Evolutionary conservation across 2,888 invertebrate genomes (phyloP), one percentile per base, ranked within the genome.

Genomic region (Dasypolia templi): DNA sequence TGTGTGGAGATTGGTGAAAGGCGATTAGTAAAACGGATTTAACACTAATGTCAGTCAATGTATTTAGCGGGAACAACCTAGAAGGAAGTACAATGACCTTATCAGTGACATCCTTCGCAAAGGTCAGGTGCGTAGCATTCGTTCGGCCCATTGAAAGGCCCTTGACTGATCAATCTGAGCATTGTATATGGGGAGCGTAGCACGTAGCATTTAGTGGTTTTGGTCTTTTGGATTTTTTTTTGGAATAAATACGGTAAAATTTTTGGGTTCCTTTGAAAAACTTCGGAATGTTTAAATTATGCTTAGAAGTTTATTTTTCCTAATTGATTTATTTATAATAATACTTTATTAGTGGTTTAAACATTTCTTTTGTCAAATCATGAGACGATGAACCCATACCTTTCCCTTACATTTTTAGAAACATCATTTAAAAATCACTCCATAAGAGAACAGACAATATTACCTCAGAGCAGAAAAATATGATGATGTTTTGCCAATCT

Each of bases 1-100:
- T 55, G 39, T 65, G 78, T 72, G 59, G 68, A 63, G 69, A 73
- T 79, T 42, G 67, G 83, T 49, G 81, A 81, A 83, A 81, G 81
- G 79, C 46, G 26, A 79, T 81, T 83, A 83, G 84, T 58, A 63
- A 83, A 83, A 81, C 84, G 84, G 81, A 81, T 79, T 72, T 81
- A 83, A 67, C 79, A 66, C 65, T 49, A 32, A 66, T 72, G 62
- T 32, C 2, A 79, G 58, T 66, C 51, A 62, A 68, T 69, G 56
- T 53, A 71, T 56, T 59, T 32, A 68, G 58, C 69, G 58, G 35
- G 42, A 73, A 72, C 65, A 79, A 66, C 58, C 62, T 73, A 81
- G 65, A 59, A 65, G 81, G 81, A 81, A 81, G 83, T 83, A 73
- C 65, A 73, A 42, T n/a, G 80, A 72, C 64, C 79, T 72, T 72